Conservation (phyloP, 2,113 vertebrate genomes). For the Aegithalos caudatus region DNA sequence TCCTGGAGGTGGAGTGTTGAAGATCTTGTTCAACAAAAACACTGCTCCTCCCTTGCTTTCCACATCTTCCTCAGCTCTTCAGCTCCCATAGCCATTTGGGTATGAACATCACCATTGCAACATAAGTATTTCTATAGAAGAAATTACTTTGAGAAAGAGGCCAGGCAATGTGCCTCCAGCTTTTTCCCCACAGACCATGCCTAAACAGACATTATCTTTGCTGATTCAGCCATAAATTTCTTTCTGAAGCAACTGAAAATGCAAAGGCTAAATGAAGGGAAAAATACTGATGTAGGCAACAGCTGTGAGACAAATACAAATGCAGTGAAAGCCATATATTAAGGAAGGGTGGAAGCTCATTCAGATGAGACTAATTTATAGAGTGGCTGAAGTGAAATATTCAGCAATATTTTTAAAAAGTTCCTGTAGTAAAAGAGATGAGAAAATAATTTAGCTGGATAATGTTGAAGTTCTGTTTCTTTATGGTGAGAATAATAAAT, state of each 20-base stretch:
- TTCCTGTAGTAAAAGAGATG: not conserved
- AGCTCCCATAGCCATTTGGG: not conserved
- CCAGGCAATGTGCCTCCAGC: not conserved
- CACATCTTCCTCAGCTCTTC: not conserved
- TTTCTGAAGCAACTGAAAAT: not conserved
- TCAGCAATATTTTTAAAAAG: not conserved
- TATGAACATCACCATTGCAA: not conserved
- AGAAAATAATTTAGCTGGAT: not conserved
- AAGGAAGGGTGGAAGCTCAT: not conserved
- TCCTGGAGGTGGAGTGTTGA: not conserved
- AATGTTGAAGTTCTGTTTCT: not conserved
- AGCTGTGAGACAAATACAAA: not conserved
- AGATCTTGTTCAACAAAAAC: not conserved
- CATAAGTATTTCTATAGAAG: not conserved
- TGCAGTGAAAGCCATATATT: not conserved
- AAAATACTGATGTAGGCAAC: not conserved
- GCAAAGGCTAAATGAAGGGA: not conserved
- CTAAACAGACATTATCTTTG: not conserved
- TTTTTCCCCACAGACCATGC: not conserved
- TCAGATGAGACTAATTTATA: not conserved
- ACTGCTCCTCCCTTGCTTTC: not conserved
- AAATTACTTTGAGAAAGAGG: not conserved
- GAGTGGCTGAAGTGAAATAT: not conserved
- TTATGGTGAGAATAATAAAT: not conserved
- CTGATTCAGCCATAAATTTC: conserved; percentile 7